These are phyloP conservation scores for Erpobdella octoculata DNA, from an alignment of 2,888 invertebrate genomes.

Conservation along the genomic window DNA sequence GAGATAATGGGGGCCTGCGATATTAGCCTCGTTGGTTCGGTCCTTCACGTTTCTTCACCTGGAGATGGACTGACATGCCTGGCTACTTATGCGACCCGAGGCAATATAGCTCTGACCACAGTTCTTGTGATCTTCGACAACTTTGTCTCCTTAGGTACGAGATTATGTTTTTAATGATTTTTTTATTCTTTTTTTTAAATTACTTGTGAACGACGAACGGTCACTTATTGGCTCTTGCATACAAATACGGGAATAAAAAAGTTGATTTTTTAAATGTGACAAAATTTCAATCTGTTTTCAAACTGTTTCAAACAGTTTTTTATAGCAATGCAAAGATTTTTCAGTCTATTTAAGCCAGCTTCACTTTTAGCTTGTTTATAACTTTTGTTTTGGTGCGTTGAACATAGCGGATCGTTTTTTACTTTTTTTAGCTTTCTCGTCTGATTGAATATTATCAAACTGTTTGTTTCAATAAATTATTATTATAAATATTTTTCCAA, in stretches of 20 bases:
- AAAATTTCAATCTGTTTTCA: neutral
- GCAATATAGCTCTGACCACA: neutral
- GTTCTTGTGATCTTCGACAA: neutral
- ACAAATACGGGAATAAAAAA: too few relatives aligned
- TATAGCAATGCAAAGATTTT: neutral
- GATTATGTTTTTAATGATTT: neutral
- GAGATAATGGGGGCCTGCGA: neutral
- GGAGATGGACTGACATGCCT: neutral
- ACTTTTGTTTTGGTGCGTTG: too few relatives aligned
- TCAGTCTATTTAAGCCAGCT: too few relatives aligned
- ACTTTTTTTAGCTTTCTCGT: too few relatives aligned
- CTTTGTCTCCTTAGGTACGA: neutral
- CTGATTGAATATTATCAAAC: too few relatives aligned
- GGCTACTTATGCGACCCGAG: neutral
- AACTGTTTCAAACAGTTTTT: neutral
- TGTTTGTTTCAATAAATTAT: too few relatives aligned
- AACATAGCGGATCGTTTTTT: too few relatives aligned
- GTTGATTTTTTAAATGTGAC: too few relatives aligned
- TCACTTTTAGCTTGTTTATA: too few relatives aligned
- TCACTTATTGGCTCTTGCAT: too few relatives aligned
- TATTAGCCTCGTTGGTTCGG: neutral
- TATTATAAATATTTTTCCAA: too few relatives aligned
- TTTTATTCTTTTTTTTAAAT: neutral
- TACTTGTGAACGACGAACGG: too few relatives aligned
- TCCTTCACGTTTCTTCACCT: neutral